These are phyloP conservation scores for Epinotia bilunana DNA, from an alignment of 2,888 invertebrate species.

Conservation along the genomic window DNA sequence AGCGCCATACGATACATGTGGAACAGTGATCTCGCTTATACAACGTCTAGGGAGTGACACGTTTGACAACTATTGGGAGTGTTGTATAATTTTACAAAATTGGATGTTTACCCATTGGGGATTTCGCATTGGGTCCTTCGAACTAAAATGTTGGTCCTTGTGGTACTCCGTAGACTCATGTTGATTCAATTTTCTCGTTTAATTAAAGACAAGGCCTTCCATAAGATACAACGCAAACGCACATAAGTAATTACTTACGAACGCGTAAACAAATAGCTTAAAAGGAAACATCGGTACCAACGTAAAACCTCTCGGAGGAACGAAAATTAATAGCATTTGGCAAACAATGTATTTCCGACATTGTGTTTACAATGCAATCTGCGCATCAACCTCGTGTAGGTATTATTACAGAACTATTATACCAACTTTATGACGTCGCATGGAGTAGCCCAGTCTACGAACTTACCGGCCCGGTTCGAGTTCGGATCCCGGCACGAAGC, in stretches of 20 bases:
- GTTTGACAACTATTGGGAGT: too few relatives aligned
- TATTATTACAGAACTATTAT: background rate
- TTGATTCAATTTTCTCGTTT: background rate
- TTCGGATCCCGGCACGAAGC: background rate
- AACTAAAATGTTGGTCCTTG: too few relatives aligned
- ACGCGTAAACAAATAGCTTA: slow-evolving; percentile 16
- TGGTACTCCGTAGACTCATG: too few relatives aligned
- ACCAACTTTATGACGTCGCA: background rate
- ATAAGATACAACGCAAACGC: background rate
- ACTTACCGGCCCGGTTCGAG: background rate
- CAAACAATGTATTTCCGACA: slow-evolving; percentile 47
- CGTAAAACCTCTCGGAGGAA: slow-evolving; percentile 13
- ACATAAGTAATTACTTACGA: slow-evolving; percentile 7
- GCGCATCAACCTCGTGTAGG: slow-evolving; percentile 1
- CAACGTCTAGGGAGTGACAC: too few relatives aligned
- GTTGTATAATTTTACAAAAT: too few relatives aligned
- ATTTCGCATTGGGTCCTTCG: too few relatives aligned
- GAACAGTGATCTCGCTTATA: too few relatives aligned
- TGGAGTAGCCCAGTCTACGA: background rate
- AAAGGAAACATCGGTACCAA: slow-evolving; percentile 35
- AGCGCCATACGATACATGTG: too few relatives aligned
- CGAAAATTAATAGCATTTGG: slow-evolving; percentile 44
- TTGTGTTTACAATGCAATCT: slow-evolving; percentile 34
- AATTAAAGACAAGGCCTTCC: background rate
- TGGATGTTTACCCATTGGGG: too few relatives aligned